Base-by-base conservation (phyloP, 1,140 invertebrate species). In the Sesamia nonagrioides region DNA sequence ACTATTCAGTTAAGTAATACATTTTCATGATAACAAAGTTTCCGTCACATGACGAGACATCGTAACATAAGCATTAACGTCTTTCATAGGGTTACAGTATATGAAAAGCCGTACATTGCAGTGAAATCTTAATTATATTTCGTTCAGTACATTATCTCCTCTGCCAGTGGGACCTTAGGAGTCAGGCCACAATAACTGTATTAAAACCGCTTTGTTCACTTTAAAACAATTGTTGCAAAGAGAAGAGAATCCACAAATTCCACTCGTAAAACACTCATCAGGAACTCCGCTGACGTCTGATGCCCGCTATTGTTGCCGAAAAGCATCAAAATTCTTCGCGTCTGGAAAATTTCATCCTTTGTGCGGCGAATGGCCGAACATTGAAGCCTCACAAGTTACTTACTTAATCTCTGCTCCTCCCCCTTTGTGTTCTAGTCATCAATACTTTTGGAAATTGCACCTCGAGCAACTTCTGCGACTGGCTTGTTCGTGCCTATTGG, bases 251-350 rank as follows among this genome's bases (percentile, higher is more conserved):
- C 84, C 83, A 60, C 79, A 83, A 87, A 90, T 88, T 87, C 83
- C 86, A 85, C 78, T 87, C 84, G 78, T 89, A 87, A 88, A 92
- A 90, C 87, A 89, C 87, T 92, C 86, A 90, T 88, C 83, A 81
- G 78, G 71, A 75, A 80, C 81, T 85, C 63, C 77, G 76, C 80
- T 84, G 86, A 86, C 81, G 84, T 86, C 82, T 83, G 77, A 50
- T 79, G 21, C 81, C 77, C 76, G 77, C 85, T 76, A 89, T 89
- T 87, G 88, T 90, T 86, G 83, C 77, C 84, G 66, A 76, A 80
- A 82, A 81, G 84, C 85, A 85, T 86, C 88, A 86, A 89, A 87
- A 89, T 88, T 90, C 88, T 90, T 90, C 77, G 75, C 78, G 84
- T 85, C 86, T 84, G 87, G 83, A 86, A 88, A 88, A 86, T 89